A percentile compares a stretch with the other conserved stretches of the same genome.
phyloP scores from a whole-genome alignment of 2,113 vertebrate species.

The Leuciscus idus region DNA sequence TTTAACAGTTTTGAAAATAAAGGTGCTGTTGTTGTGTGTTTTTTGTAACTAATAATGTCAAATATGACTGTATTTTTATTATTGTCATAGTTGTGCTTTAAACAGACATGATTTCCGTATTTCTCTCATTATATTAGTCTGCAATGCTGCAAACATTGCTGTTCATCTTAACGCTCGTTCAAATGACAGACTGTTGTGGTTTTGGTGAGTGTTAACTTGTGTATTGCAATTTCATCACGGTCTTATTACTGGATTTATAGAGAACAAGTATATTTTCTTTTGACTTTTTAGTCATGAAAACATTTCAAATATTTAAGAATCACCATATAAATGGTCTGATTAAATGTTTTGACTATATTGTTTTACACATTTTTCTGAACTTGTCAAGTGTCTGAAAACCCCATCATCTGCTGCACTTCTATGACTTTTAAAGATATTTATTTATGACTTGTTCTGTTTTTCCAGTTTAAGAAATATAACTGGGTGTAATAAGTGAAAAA shows the following conservation, averaged over 20 bases:
- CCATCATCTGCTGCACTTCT: not conserved
- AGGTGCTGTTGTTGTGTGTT: not conserved
- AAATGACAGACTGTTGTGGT: not conserved
- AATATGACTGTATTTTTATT: not conserved
- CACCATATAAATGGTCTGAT: no score
- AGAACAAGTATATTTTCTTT: no score
- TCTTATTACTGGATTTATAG: no score
- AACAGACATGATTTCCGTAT: not conserved
- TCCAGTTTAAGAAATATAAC: not conserved
- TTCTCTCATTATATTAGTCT: not conserved
- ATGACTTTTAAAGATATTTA: not conserved
- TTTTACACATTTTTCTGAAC: no score
- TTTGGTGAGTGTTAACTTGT: not conserved
- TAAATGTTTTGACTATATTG: no score
- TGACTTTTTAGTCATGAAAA: no score
- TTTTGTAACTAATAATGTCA: not conserved
- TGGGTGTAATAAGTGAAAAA: not conserved
- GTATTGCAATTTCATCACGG: not conserved
- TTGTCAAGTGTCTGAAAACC: not conserved
- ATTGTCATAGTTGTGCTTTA: not conserved
- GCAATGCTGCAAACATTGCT: not conserved
- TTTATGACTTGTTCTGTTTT: not conserved
- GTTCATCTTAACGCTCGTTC: not conserved
- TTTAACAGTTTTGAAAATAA: not conserved
- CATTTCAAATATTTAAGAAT: no score